phyloP scores from a whole-genome alignment of 2,797 vertebrate genomes.

The Lepidocolaptes lacrymiger region DNA sequence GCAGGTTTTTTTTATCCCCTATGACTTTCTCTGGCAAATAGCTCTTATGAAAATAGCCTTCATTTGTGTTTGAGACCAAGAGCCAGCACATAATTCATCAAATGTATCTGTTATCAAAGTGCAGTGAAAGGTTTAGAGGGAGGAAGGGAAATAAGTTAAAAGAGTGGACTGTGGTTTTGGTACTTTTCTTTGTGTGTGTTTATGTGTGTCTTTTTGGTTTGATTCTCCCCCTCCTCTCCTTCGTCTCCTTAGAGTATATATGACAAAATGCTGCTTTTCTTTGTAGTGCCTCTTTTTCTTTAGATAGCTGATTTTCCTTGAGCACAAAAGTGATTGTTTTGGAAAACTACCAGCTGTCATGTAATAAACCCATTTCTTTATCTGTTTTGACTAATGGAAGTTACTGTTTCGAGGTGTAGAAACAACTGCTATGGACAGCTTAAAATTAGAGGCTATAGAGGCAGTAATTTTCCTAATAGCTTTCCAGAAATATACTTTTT shows the following conservation, averaged over 20 bases:
- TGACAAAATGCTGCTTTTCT: not conserved
- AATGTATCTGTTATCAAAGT: not conserved
- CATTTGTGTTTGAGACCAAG: not conserved
- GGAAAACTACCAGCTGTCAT: not conserved
- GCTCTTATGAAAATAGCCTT: not conserved
- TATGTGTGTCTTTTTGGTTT: too few relatives aligned
- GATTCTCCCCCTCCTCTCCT: too few relatives aligned
- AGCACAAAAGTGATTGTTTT: not conserved
- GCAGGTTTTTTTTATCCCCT: fast-evolving
- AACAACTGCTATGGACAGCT: not conserved
- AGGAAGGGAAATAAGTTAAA: not conserved
- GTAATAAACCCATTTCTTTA: not conserved
- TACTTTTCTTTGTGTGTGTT: not conserved
- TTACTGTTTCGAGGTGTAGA: not conserved
- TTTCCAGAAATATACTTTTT: not conserved
- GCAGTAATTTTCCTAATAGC: not conserved
- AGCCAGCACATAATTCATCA: not conserved
- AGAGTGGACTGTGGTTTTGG: not conserved
- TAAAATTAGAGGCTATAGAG: not conserved
- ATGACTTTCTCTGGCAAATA: not conserved
- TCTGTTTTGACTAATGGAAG: not conserved
- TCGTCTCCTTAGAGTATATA: not conserved
- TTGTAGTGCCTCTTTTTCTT: not conserved
- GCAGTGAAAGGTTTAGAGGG: not conserved
- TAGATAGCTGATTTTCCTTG: not conserved